phyloP scores from a whole-genome alignment of 1,140 invertebrate genomes.

The Chlorops oryzae region DNA sequence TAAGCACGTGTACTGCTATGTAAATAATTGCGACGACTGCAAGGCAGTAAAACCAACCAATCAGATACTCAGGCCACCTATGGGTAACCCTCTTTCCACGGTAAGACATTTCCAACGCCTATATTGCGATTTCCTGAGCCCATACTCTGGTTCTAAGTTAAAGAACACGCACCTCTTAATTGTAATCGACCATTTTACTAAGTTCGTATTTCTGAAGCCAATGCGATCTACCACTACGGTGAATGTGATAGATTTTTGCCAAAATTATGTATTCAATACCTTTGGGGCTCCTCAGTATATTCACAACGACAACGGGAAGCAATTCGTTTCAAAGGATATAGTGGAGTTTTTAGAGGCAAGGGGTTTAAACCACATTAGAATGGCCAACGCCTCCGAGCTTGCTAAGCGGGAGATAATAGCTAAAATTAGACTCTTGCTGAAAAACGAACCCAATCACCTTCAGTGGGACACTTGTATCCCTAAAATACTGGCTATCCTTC shows the following conservation, averaged over 20 bases:
- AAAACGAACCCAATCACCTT: background rate
- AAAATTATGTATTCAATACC: background rate
- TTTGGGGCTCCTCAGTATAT: slow-evolving; percentile 3
- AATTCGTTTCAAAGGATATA: background rate
- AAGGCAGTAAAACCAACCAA: background rate
- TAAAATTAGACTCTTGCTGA: background rate
- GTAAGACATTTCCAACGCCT: background rate
- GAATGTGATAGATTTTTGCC: background rate
- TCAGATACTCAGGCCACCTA: background rate
- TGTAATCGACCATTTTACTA: background rate
- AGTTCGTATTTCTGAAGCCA: slow-evolving; percentile 1
- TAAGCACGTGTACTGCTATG: background rate
- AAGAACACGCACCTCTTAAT: background rate
- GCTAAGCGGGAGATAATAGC: background rate
- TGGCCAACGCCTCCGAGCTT: background rate
- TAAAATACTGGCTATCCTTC: background rate
- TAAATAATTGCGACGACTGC: background rate
- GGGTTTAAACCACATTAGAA: background rate
- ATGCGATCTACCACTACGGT: background rate
- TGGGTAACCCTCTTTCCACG: background rate
- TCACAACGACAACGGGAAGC: background rate
- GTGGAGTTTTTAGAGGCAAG: background rate
- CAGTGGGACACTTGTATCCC: slow-evolving; percentile 2
- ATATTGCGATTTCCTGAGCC: slow-evolving; percentile 1
- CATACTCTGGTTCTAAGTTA: background rate